phyloP scores from a whole-genome alignment of 2,797 vertebrate genomes.

The Premnoplex brunnescens region DNA sequence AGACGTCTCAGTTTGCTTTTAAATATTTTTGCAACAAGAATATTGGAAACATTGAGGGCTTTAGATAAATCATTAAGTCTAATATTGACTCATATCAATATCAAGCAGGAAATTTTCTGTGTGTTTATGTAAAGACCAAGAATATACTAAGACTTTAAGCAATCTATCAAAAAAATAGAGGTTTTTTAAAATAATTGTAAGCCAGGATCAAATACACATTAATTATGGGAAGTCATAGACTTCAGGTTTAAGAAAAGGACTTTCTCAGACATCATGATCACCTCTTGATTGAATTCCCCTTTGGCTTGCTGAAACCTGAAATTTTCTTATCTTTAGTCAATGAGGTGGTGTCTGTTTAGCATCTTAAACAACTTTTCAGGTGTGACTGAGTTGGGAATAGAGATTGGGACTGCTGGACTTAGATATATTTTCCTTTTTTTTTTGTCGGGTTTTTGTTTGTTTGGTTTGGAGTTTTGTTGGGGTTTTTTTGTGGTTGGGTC shows the following conservation, averaged over 20 bases:
- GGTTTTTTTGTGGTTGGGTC: too few species aligned
- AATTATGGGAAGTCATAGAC: background rate
- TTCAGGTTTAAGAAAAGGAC: background rate
- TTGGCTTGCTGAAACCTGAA: background rate
- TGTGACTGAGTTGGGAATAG: background rate
- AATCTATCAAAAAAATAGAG: background rate
- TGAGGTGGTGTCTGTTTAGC: background rate
- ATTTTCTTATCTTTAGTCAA: background rate
- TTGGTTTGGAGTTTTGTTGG: background rate
- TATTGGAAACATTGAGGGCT: background rate
- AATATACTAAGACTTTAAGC: background rate
- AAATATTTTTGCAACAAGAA: background rate
- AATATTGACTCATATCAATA: background rate
- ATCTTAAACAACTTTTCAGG: background rate
- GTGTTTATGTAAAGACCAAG: background rate
- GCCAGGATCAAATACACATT: background rate
- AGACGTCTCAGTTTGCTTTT: background rate
- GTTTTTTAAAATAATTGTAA: background rate
- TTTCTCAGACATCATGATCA: background rate
- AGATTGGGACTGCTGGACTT: background rate
- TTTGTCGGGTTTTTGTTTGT: too few species aligned
- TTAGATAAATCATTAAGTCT: background rate
- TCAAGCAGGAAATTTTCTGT: background rate
- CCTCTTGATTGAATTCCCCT: background rate
- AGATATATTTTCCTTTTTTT: background rate